These are phyloP conservation scores for Meloidogyne hapla DNA, from an alignment of 1,140 invertebrate species.

Conservation along the genomic window DNA sequence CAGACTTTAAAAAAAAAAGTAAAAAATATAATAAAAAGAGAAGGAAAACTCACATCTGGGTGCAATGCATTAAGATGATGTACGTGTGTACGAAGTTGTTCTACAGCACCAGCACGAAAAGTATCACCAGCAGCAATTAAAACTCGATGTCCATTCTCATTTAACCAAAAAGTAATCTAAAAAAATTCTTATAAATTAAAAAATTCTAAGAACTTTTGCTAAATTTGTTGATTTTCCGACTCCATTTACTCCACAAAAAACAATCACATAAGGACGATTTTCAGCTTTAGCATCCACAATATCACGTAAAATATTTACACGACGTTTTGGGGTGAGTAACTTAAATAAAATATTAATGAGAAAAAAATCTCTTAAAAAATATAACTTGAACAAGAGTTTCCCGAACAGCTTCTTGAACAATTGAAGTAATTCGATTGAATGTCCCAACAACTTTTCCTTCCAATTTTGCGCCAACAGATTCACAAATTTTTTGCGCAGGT, in stretches of 20 bases:
- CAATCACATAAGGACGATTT: constrained; percentile 86
- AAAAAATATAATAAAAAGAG: not conserved
- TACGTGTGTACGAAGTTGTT: constrained; percentile 92
- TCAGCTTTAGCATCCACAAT: constrained; percentile 81
- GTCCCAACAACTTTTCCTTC: constrained; percentile 78
- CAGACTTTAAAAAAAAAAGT: constrained; percentile 71
- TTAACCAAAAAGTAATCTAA: constrained; percentile 94
- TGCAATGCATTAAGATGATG: constrained; percentile 90
- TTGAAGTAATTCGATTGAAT: constrained; percentile 73
- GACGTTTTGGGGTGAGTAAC: constrained; percentile 86
- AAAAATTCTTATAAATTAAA: constrained; percentile 49
- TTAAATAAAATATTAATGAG: constrained; percentile 61
- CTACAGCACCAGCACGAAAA: constrained; percentile 96
- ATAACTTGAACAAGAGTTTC: constrained; percentile 57
- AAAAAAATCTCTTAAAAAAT: constrained; percentile 33
- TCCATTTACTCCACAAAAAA: constrained; percentile 98
- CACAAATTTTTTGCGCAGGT: constrained; percentile 88
- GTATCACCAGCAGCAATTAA: constrained; percentile 98
- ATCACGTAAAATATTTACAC: constrained; percentile 94
- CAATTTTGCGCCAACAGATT: constrained; percentile 85
- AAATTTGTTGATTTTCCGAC: constrained; percentile 99
- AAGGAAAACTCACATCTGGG: constrained; percentile 68
- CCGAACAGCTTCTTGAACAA: constrained; percentile 80
- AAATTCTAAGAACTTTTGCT: constrained; percentile 73
- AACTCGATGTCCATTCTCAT: constrained; percentile 93